Conservation (phyloP, 1,140 invertebrate genomes). For the Rhopalosiphum padi region DNA sequence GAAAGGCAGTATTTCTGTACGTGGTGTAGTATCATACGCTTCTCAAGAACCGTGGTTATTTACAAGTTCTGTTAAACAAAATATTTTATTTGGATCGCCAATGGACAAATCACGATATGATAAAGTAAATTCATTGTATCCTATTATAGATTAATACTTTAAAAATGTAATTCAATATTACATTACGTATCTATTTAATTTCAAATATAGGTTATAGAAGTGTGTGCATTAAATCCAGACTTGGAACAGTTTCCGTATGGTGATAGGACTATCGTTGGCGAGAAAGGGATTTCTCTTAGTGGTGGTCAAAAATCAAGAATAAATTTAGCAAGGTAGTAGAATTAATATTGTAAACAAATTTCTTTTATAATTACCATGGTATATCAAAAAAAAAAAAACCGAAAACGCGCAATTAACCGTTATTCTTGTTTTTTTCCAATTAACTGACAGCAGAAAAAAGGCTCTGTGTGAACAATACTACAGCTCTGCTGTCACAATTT, state of each 20-base stretch:
- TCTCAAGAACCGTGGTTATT: constrained; percentile 95
- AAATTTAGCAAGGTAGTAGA: constrained; percentile 73
- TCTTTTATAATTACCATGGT: too few species aligned
- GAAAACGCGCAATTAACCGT: too few species aligned
- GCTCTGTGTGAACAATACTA: too few species aligned
- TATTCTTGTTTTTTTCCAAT: too few species aligned
- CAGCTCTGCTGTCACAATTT: too few species aligned
- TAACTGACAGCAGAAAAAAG: too few species aligned
- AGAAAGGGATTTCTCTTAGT: constrained; percentile 80
- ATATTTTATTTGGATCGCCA: constrained; percentile 85
- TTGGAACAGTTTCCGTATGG: constrained; percentile 73
- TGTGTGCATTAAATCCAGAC: constrained; percentile 79
- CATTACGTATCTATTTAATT: too few species aligned
- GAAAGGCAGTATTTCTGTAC: constrained; percentile 72
- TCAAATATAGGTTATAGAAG: constrained; percentile 60
- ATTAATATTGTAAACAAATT: too few species aligned
- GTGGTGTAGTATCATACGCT: constrained; percentile 83
- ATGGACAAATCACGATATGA: constrained; percentile 78
- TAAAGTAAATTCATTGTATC: constrained; percentile 65
- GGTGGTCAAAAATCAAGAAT: constrained; percentile 92
- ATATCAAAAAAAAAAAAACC: too few species aligned
- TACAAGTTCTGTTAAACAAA: constrained; percentile 78
- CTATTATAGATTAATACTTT: too few species aligned
- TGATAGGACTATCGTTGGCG: constrained; percentile 88
- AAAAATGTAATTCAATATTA: too few species aligned